Conservation (phyloP, 2,888 invertebrate genomes). For the Therioaphis trifolii region DNA sequence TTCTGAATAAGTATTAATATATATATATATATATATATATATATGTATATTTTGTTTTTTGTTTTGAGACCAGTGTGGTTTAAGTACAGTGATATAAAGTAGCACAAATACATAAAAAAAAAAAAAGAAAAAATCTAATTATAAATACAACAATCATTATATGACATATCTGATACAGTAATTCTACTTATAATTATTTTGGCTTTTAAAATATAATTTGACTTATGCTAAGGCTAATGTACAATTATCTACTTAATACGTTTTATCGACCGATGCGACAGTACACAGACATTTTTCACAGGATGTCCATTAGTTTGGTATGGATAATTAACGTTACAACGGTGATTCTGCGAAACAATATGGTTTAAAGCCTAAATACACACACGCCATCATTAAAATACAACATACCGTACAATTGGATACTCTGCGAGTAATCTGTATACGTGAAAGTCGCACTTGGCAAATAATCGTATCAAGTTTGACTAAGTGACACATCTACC, state of each 20-base stretch:
- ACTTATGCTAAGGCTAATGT: conserved; percentile 15
- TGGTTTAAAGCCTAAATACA: too few relatives aligned
- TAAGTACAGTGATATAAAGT: conserved; percentile 52
- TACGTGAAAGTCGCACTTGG: background rate
- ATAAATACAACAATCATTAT: background rate
- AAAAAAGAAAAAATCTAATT: background rate
- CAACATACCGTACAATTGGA: background rate
- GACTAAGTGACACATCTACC: background rate
- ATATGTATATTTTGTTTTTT: conserved; percentile 18
- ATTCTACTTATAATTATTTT: conserved; percentile 27
- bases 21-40: too few relatives aligned
- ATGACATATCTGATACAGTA: conserved; percentile 8
- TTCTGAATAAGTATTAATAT: conserved; percentile 23
- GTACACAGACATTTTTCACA: background rate
- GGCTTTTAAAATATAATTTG: conserved; percentile 20
- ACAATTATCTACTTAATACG: background rate
- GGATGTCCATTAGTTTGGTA: background rate
- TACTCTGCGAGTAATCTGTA: background rate
- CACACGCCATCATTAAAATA: too few relatives aligned
- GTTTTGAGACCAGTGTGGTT: conserved; percentile 31
- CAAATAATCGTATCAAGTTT: background rate
- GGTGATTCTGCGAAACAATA: too few relatives aligned
- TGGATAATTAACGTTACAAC: background rate
- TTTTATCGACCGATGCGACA: background rate
- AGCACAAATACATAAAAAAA: background rate